Conservation (phyloP, 2,113 vertebrate species). For the Amblyopsis rosae region DNA sequence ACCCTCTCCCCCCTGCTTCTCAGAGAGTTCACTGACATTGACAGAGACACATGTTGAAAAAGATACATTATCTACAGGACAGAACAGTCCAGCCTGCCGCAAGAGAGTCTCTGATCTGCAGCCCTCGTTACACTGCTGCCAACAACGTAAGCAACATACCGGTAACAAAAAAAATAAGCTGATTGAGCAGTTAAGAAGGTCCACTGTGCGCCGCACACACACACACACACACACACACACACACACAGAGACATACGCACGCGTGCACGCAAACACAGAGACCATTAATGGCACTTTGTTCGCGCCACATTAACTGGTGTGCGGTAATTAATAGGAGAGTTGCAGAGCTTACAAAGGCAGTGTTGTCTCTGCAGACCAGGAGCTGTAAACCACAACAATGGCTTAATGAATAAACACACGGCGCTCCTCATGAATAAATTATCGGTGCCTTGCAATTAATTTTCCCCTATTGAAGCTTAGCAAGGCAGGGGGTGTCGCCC, state of each 20-base stretch:
- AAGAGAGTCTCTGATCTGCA: too few relatives aligned
- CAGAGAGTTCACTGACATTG: too few relatives aligned
- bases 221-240: neutral
- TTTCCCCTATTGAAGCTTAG: conserved; percentile 61
- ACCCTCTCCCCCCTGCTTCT: too few relatives aligned
- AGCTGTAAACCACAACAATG: conserved; percentile 66
- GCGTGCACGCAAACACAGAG: conserved; percentile 23
- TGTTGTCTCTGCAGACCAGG: conserved; percentile 64
- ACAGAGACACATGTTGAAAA: neutral
- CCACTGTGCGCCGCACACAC: neutral
- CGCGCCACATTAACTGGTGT: conserved; percentile 73
- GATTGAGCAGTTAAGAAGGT: conserved; percentile 7
- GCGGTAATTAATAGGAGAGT: conserved; percentile 74
- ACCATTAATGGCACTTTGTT: conserved; percentile 68
- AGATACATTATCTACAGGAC: too few relatives aligned
- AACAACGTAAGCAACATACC: too few relatives aligned
- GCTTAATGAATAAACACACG: conserved; percentile 75
- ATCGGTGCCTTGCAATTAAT: conserved; percentile 68
- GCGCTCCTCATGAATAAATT: conserved; percentile 72
- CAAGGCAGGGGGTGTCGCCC: neutral
- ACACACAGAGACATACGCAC: neutral
- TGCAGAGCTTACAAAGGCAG: conserved; percentile 62
- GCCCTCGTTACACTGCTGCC: too few relatives aligned
- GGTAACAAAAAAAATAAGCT: too few relatives aligned
- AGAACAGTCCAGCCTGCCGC: too few relatives aligned